Evolutionary conservation across 1,140 invertebrate genomes (phyloP).

Genomic region (Mactra quadrangularis): DNA sequence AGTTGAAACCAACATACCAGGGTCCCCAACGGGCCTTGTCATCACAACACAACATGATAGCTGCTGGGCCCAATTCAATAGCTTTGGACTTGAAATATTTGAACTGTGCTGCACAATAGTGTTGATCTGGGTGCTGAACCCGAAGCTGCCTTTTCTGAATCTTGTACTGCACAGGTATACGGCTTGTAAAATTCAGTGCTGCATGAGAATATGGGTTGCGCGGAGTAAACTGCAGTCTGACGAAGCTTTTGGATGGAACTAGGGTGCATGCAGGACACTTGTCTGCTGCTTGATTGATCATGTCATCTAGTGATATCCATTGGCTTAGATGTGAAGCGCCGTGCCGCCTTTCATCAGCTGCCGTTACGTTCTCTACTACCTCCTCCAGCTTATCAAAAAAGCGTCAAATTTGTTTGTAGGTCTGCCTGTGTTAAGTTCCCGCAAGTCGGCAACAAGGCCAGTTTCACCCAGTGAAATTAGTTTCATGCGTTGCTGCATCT

Average conservation of each 20-base stretch:
- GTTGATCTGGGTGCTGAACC: constrained; percentile 57
- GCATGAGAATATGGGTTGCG: constrained; percentile 58
- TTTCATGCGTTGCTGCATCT: constrained; percentile 56
- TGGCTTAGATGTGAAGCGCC: constrained; percentile 54
- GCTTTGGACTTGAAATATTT: constrained; percentile 58
- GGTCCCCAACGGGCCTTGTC: constrained; percentile 65
- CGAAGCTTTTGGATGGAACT: constrained; percentile 60
- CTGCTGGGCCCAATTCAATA: constrained; percentile 39
- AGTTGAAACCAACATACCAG: constrained; percentile 48
- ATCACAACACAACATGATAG: constrained; percentile 57
- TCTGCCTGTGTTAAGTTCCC: constrained; percentile 57
- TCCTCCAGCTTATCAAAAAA: constrained; percentile 42
- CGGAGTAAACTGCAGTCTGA: constrained; percentile 67
- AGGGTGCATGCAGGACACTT: constrained; percentile 32
- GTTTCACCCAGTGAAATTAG: constrained; percentile 60
- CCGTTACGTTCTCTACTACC: constrained; percentile 60
- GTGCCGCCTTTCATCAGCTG: constrained; percentile 64
- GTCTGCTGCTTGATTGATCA: constrained; percentile 48
- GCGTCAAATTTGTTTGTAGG: constrained; percentile 57
- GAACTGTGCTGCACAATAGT: constrained; percentile 62
- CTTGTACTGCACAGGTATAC: constrained; percentile 62
- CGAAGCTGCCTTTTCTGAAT: constrained; percentile 63
- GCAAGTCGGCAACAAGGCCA: constrained; percentile 57
- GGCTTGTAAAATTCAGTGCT: constrained; percentile 61
- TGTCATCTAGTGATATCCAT: constrained; percentile 59